Evolutionary conservation across 2,888 invertebrate genomes (phyloP), one percentile per base, ranked within the genome.

Genomic region (Caenorhabditis becei): DNA sequence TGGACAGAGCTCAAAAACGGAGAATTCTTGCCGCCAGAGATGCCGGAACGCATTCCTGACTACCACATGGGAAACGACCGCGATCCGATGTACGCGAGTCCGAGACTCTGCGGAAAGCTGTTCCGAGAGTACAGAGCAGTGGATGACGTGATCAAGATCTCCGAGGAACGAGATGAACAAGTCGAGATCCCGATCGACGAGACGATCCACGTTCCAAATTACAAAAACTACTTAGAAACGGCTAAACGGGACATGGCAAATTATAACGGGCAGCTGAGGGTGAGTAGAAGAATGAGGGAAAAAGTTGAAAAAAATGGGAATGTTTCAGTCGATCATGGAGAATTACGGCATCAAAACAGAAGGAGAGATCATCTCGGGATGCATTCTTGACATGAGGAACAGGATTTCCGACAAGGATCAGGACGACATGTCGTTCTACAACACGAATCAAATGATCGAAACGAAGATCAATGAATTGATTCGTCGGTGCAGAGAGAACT

Each of bases 351-450:
- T 91, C 62, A 28, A n/a, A 7, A 85, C 86, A 14, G 91, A 91
- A 69, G 89, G 83, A 7, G 87, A 89, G 66, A 59, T 91, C 54
- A 83, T 91, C 66, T 86, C 89, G 26, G 88, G 88, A 20, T 85
- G 83, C 65, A 86, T 88, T 58, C 26, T 82, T 8, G 71, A 81
- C 1, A 77, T 86, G 26, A 74, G 89, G 7, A 90, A 88, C 61
- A 83, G 88, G 1, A 71, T 89, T 23, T 85, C 86, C 20, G 90
- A 91, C 49, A 82, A 77, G 62, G 91, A 89, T 58, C 82, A 84
- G 32, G 90, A 90, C 65, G 87, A 90, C 69, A 89, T 91, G 88
- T 84, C 85, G 23, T 85, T 86, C 74, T 89, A 77, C 83, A 88
- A 86, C 71, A 87, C 88, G 4, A 86, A 87, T 49, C 82, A 86